Evolutionary conservation across 2,888 invertebrate species (phyloP), one percentile per base, ranked within the genome.

Genomic region (Buathra laborator): DNA sequence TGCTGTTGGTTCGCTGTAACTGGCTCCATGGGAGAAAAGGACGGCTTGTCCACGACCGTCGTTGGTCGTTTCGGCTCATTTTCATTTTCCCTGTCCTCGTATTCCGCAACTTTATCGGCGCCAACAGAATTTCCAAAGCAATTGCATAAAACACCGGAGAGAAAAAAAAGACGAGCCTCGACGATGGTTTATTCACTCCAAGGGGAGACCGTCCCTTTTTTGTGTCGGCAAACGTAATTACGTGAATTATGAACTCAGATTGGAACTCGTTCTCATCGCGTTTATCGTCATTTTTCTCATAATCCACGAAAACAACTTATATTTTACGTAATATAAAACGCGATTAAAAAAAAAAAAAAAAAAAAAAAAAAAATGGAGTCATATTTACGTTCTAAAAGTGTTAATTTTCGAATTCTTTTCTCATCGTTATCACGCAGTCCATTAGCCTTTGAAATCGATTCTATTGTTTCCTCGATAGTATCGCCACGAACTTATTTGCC

Each of bases 151-250:
- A 44, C 7, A 7, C 29, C 44, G 10, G n/a, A 24, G 16, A 48
- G 10, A 32, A 32, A 62, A 16, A 7, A 9, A 59, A 62, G 16
- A 72, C 46, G 12, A 62, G n/a, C 5, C 44, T 9, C 37, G 43
- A 46, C 3, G 64, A 75, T 75, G 32, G 64, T 75, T 48, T 46
- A 74, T 74, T 74, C 59, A 44, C 29, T 59, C 10, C 56, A 44
- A 43, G 19, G 1, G 43, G 44, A 43, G 44, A 29, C 9, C n/a
- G 5, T 32, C 7, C 48, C 10, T 62, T 46, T 74, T 48, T 14
- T 24, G 44, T 3, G 3, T n/a, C 24, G 56, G 43, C n/a, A 24
- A 44, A 44, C 43, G 44, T 56, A 44, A 56, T 56, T 43, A 44
- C 4, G 43, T 16, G 16, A 74, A 72, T 72, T 59, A 59, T 62